Evolutionary conservation across 2,888 invertebrate genomes (phyloP).

Genomic region (Drosophila paramelanica): DNA sequence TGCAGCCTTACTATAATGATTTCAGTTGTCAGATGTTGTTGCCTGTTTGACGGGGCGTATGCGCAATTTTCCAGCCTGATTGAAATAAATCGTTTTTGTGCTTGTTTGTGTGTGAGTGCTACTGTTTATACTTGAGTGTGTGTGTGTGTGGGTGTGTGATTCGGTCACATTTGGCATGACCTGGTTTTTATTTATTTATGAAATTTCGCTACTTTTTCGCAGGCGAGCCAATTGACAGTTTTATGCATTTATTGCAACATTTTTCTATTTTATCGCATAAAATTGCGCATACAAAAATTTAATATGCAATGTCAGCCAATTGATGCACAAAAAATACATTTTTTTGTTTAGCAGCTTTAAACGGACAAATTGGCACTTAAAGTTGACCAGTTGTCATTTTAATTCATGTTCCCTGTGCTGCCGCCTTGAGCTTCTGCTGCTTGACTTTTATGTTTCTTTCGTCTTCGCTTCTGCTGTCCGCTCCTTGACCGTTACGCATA

Average conservation of each 20-base stretch:
- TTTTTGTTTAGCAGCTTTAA: slow-evolving; percentile 12
- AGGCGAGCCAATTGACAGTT: slow-evolving; percentile 58
- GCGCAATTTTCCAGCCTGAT: slow-evolving; percentile 67
- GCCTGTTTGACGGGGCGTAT: slow-evolving; percentile 60
- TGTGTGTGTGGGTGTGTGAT: not conserved
- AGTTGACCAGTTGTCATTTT: slow-evolving; percentile 28
- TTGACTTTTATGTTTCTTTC: slow-evolving; percentile 7
- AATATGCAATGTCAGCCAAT: not conserved
- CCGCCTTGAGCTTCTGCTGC: slow-evolving; percentile 11
- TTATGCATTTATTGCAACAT: slow-evolving; percentile 48
- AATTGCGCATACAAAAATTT: not conserved
- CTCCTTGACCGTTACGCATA: slow-evolving; percentile 24
- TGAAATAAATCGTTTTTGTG: slow-evolving; percentile 66
- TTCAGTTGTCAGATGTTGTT: slow-evolving; percentile 63
- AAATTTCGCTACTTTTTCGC: slow-evolving; percentile 53
- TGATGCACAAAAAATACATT: slow-evolving; percentile 1
- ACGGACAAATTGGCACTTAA: slow-evolving; percentile 20
- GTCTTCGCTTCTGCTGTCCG: not conserved
- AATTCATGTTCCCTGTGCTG: slow-evolving; percentile 12
- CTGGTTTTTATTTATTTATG: slow-evolving; percentile 68
- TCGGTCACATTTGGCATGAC: slow-evolving; percentile 55
- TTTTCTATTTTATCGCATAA: slow-evolving; percentile 5
- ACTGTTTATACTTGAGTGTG: slow-evolving; percentile 11
- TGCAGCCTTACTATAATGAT: slow-evolving; percentile 66
- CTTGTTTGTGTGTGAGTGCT: slow-evolving; percentile 21